Evolutionary conservation across 2,797 vertebrate genomes (phyloP), one percentile per base, ranked within the genome.

Genomic region (Odontamblyopus rebecca): DNA sequence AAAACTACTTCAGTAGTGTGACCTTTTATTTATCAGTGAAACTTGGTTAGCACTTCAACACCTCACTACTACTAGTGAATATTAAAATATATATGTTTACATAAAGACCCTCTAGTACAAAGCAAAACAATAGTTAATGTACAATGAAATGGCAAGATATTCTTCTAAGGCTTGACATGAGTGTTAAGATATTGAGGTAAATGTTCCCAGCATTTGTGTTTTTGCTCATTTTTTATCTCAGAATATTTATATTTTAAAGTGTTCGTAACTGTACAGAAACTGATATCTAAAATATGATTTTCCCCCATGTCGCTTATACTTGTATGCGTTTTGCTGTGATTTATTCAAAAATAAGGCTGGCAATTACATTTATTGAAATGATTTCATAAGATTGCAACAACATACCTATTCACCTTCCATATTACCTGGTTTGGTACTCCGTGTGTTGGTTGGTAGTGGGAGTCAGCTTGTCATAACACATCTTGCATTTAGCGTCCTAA

Each of bases 381-480:
- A 81, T 86, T 80, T 65, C 70, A 73, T 85, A 76, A 70, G 76
- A 72, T 86, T 78, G 80, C 71, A 68, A 69, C 29, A 30, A 62
- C 61, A 60, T 41, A 2, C 61, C 38, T 3, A 70, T 67, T 26
- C 15, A 59, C 67, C 54, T 32, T 53, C 79, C 84, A 88, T 88
- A 84, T 81, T 26, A 32, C 73, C 74, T 81, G 51, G 74, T 84
- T 79, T 78, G 73, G 73, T 26, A 5, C 64, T 26, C 35, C 82
- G 85, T 68, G 77, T 69, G 70, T 68, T 60, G 53, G 72, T 69
- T 82, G 75, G 71, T 72, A 79, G 88, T 83, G 87, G 82, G 87
- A 81, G 84, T 85, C 77, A 71, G 82, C 87, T 87, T 91, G 91
- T 91, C 89, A 93, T 68, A 92, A 91, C 90, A 92, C 84, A 87